Base-by-base conservation (phyloP, 2,113 vertebrate species). In the Acanthisitta chloris region DNA sequence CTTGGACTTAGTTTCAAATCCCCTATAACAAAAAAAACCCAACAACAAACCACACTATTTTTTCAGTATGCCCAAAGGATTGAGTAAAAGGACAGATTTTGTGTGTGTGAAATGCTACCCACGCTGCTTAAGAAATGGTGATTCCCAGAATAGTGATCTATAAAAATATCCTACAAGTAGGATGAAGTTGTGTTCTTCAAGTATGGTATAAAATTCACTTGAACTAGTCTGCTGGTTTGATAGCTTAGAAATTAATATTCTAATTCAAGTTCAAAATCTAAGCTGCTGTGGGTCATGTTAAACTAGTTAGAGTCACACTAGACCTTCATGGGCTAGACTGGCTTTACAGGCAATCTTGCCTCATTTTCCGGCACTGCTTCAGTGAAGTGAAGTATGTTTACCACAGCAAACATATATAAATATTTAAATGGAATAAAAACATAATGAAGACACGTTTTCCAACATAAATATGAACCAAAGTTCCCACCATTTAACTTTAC, bases 101-200 rank as follows among this genome's bases (percentile, higher is more conserved):
- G 18, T 20, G 8, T 17, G 6, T 64, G 6, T 42, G 61, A 85
- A 85, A 31, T 74, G 13, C 5, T 59, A 10, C 9, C 33, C 65
- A 33, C 2, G 34, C 4, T 11, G 12, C 7, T 40, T 62, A 26
- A 34, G 36, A 61, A 79, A n/a, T 0, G 0, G 11, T 11, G 13
- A 19, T 70, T 81, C n/a, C 17, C 48, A 34, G 14, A 40, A 31
- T 3, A 64, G 7, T 2, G 7, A 8, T 62, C 28, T 42, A 7
- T 43, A 67, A 36, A 64, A 86, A 8, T 4, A 54, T 36, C 14
- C 33, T 34, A 13, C 20, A 65, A 57, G 34, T 31, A 62, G 8
- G 28, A 58, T 33, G 23, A 59, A 54, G 4, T 6, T 17, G 2
- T 31, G 29, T 71, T n/a, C 7, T 10, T 64, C 36, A 86, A 40